These are phyloP conservation scores for Pipistrellus pipistrellus DNA, from an alignment of 2,797 vertebrate species.

Conservation along the genomic window DNA sequence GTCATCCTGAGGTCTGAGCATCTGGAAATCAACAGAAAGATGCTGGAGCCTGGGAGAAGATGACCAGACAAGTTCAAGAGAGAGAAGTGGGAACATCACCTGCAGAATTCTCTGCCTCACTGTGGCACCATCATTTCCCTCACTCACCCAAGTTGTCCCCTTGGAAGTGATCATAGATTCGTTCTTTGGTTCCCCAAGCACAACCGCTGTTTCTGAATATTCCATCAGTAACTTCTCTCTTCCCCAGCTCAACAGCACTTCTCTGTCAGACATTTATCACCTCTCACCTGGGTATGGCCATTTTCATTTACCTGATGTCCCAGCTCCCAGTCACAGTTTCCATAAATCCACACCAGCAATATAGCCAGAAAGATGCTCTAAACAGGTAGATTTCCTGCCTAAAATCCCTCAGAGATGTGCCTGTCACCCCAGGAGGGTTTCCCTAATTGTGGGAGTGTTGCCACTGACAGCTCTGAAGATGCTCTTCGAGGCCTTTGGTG, in stretches of 20 bases:
- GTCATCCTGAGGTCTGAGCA: not conserved
- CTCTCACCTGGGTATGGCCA: not conserved
- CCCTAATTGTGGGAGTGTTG: not conserved
- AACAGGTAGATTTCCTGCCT: not conserved
- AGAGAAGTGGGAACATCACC: not conserved
- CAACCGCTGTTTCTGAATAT: not conserved
- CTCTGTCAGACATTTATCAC: not conserved
- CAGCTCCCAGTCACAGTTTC: not conserved
- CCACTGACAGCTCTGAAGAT: not conserved
- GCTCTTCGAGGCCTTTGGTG: not conserved
- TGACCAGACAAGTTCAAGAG: not conserved
- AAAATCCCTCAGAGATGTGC: not conserved
- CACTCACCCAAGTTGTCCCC: not conserved
- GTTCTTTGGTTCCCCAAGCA: not conserved
- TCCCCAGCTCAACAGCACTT: rapidly evolving
- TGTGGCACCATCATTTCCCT: not conserved
- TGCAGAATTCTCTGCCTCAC: not conserved
- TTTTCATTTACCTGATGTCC: not conserved
- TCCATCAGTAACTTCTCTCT: not conserved
- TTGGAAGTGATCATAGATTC: not conserved
- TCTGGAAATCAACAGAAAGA: not conserved
- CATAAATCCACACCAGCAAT: not conserved
- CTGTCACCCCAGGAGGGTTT: not conserved
- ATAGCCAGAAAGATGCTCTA: not conserved
- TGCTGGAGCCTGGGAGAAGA: not conserved